phyloP scores from a whole-genome alignment of 2,113 vertebrate genomes.

The Gymnorhina tibicen region DNA sequence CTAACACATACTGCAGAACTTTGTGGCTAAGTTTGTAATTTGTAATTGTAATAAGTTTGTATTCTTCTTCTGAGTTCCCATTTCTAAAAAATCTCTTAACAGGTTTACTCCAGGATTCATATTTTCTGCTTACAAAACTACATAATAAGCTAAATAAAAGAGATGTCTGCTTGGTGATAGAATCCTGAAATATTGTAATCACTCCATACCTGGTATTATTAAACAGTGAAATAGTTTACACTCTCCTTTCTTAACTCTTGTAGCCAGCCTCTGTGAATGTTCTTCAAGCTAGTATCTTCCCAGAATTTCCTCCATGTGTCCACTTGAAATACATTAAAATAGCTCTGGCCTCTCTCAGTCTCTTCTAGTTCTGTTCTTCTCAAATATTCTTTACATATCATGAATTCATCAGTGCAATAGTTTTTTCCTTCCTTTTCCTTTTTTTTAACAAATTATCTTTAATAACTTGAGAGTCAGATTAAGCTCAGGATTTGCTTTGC shows the following conservation, averaged over 20 bases:
- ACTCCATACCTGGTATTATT: not conserved
- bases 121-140: not conserved
- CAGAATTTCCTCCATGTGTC: not conserved
- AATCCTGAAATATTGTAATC: not conserved
- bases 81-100: not conserved
- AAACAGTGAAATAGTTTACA: not conserved
- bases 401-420: not conserved
- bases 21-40: not conserved
- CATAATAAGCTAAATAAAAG: not conserved
- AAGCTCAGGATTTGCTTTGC: slow-evolving; percentile 5
- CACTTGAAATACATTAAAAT: not conserved
- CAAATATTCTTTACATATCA: not conserved
- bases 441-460: not conserved
- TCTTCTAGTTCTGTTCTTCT: not conserved
- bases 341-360: not conserved
- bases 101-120: not conserved
- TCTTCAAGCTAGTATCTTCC: not conserved
- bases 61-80: not conserved
- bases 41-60: too few relatives aligned
- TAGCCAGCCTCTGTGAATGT: not conserved
- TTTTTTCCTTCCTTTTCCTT: not conserved
- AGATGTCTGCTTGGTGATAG: not conserved
- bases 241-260: not conserved
- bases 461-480: not conserved
- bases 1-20: not conserved